Evolutionary conservation across 2,113 vertebrate species (phyloP), one percentile per base, ranked within the genome.

Genomic region (Odocoileus hemionus): DNA sequence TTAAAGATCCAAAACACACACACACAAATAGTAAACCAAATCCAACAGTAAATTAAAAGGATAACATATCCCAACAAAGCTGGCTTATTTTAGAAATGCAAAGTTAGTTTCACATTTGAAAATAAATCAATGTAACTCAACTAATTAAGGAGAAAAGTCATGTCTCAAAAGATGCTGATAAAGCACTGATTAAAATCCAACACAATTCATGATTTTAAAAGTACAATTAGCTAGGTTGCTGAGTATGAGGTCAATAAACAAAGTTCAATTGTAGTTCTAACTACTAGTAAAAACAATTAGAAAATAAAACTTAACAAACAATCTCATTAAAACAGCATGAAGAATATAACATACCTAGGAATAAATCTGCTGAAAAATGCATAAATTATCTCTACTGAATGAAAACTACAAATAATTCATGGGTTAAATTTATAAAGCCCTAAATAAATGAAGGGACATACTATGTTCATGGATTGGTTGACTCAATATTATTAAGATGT

Each of bases 311-410:
- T 57, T 87, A 78, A 91, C 9, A 43, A 92, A 47, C 2, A 43
- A 83, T 80, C 61, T 93, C 91, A 97, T 50, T 97, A 87, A 96
- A 96, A 94, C 94, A 80, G 25, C 47, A 91, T 64, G 54, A 96
- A 93, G 61, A 97, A 79, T 43, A 94, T 79, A 39, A 96, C 15
- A 80, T 55, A 97, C 16, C 50, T 86, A 96, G 23, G 43, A 94
- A 57, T 92, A 92, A 95, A 83, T 74, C 36, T 89, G 25, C 43
- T 92, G 26, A 57, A 87, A 70, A 23, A 80, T 67, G 14, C 26
- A 23, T 26, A 88, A 94, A 64, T 88, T 26, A 8, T 67, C 64
- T 82, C 45, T 39, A 90, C 15, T 36, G 17, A 96, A 80, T 80
- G 52, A 94, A 97, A 88, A 45, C 33, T 87, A 93, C 6, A 74